Evolutionary conservation across 2,797 vertebrate genomes (phyloP).

Genomic region (Gorsachius magnificus): DNA sequence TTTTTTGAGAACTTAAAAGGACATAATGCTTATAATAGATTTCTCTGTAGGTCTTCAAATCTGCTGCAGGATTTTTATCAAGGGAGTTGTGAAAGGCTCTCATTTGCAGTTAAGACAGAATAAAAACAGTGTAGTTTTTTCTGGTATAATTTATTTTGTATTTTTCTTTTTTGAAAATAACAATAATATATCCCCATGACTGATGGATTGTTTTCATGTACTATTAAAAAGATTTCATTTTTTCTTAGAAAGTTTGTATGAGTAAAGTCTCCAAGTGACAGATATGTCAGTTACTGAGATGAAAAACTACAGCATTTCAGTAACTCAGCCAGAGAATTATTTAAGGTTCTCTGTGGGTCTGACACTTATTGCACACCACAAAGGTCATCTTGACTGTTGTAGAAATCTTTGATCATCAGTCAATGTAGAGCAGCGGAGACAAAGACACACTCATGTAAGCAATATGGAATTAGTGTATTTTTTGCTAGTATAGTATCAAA

Average conservation of each 20-base stretch:
- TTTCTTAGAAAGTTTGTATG: neutral
- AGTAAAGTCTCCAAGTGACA: neutral
- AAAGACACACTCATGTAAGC: neutral
- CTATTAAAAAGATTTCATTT: neutral
- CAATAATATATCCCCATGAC: neutral
- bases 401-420: neutral
- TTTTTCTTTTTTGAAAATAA: neutral
- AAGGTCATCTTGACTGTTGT: neutral
- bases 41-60: neutral
- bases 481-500: neutral
- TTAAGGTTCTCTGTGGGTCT: neutral
- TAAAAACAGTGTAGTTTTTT: neutral
- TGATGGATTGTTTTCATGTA: neutral
- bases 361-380: neutral
- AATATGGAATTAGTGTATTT: neutral
- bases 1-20: conserved; percentile 3
- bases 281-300: neutral
- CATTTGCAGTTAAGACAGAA: neutral
- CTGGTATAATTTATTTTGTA: neutral
- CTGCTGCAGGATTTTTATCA: neutral
- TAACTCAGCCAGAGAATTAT: neutral
- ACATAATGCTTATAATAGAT: neutral
- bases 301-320: neutral
- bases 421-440: neutral
- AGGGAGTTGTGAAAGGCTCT: neutral